Evolutionary conservation across 2,113 vertebrate species (phyloP).

Genomic region (Heloderma charlesbogerti): DNA sequence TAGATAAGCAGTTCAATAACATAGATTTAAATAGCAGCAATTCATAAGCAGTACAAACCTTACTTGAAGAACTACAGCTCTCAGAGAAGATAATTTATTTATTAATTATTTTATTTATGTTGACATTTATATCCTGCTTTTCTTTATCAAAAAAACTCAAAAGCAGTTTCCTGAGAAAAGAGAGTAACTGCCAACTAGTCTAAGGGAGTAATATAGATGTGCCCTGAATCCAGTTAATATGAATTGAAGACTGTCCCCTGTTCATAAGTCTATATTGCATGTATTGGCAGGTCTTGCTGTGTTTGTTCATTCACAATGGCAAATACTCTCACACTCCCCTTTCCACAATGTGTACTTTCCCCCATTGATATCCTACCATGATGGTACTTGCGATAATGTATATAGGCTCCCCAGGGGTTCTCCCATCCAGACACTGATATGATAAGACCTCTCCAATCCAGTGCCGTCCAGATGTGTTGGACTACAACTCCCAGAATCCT

Average conservation of each 20-base stretch:
- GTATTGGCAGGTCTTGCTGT: neutral
- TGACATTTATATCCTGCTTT: neutral
- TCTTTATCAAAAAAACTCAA: neutral
- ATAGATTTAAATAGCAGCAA: neutral
- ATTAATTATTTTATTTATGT: neutral
- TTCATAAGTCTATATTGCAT: no score
- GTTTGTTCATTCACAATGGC: neutral
- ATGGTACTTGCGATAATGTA: neutral
- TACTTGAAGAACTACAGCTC: neutral
- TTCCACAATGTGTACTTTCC: neutral
- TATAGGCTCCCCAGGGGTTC: neutral
- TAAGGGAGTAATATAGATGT: neutral
- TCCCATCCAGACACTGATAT: neutral
- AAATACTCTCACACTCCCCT: neutral
- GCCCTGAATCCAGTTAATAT: neutral
- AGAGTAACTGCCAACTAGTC: neutral
- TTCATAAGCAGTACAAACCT: no score
- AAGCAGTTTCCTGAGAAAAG: neutral
- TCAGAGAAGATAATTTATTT: neutral
- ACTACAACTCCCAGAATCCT: no score
- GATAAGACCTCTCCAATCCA: neutral
- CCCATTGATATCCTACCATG: neutral
- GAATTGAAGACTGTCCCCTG: neutral
- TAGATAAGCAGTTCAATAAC: neutral
- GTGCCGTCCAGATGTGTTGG: no score